Percentiles rank a stretch among this genome's conserved stretches.
These are phyloP conservation scores for Machaerirhynchus nigripectus DNA, from an alignment of 2,113 vertebrate genomes.

Conservation along the genomic window DNA sequence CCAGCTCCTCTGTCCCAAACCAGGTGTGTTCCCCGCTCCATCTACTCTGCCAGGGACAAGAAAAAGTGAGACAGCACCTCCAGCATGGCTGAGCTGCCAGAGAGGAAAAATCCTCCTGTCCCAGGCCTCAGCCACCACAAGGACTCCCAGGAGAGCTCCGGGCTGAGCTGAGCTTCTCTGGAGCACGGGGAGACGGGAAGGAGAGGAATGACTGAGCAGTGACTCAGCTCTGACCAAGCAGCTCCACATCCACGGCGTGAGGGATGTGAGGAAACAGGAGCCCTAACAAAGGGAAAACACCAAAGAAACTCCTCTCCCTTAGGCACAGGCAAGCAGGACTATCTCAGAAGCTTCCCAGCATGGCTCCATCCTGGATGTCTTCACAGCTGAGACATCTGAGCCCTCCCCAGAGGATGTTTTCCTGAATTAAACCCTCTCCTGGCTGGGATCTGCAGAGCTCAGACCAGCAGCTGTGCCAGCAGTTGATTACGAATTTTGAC, in stretches of 20 bases:
- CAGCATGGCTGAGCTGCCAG: rapidly evolving
- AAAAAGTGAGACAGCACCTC: rapidly evolving
- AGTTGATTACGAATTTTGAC: background rate
- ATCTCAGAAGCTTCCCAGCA: background rate
- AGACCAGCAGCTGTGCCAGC: background rate
- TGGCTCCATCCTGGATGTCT: background rate
- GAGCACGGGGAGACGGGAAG: background rate
- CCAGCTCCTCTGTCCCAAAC: rapidly evolving
- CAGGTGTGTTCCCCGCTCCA: rapidly evolving
- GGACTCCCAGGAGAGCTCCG: rapidly evolving
- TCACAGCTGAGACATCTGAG: background rate
- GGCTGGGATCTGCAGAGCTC: background rate
- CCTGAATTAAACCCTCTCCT: background rate
- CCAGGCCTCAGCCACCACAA: background rate
- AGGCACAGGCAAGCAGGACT: background rate
- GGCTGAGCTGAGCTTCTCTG: rapidly evolving
- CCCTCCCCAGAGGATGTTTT: background rate
- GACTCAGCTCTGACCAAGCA: background rate
- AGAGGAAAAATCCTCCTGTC: background rate
- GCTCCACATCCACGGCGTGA: rapidly evolving
- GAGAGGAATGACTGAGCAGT: background rate
- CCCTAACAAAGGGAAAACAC: background rate
- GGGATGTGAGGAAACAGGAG: background rate
- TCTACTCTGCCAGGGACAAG: background rate
- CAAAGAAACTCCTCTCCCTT: background rate